Base-by-base conservation (phyloP, 2,113 vertebrate species). In the Otis tarda region DNA sequence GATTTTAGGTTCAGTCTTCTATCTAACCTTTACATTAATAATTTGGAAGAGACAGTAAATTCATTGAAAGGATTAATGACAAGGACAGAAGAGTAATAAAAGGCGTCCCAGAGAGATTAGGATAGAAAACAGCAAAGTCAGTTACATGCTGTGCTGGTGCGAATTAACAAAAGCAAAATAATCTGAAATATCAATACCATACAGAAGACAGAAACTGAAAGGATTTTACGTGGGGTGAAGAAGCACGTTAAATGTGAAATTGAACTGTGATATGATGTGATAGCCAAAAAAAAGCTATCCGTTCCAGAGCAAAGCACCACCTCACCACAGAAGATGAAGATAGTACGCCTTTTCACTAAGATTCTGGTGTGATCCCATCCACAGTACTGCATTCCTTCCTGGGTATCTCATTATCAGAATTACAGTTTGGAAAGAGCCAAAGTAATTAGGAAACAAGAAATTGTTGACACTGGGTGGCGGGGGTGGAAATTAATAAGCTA, bases 11-110 rank as follows among this genome's bases (percentile, higher is more conserved):
- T 89, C 37, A 82, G 27, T 61, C n/a, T 95, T 73, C 87, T 87
- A 68, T 56, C 86, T 92, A 87, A 90, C 43, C 71, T 95, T 74
- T 76, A 71, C 35, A 82, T 93, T 60, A 95, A 78, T 94, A 94
- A 93, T 94, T 90, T 95, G 64, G 79, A 93, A 74, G 47, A 88
- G 18, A 64, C 11, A 24, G 17, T 71, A 75, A 83, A 93, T 89
- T 94, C 33, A 89, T 64, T 70, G 39, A 67, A 35, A 80, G 83
- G 56, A 86, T 80, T 96, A 90, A 86, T 95, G 71, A 63, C 52
- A 90, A 90, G 75, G 56, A 68, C 39, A 86, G 64, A 89, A 92
- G 39, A 90, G 21, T 30, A 88, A 83, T 88, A 88, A 86, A 86
- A 95, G 25, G 22, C 63, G 81, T 90, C 47, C 41, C 30, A 81